phyloP scores from a whole-genome alignment of 1,140 invertebrate genomes.

The Coptotermes formosanus region DNA sequence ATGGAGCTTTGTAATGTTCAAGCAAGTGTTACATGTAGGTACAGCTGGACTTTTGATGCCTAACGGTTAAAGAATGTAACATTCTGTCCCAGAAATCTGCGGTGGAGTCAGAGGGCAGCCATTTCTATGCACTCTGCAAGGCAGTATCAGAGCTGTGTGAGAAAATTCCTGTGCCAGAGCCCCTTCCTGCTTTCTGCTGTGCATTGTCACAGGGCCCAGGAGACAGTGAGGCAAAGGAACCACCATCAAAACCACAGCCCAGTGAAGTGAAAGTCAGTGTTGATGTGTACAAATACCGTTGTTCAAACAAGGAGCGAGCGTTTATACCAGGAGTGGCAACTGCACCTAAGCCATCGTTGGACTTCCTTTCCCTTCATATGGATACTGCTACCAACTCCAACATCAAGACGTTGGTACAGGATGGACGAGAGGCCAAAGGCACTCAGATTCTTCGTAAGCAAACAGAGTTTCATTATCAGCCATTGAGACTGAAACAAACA shows the following conservation, averaged over 20 bases:
- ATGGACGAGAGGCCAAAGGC: neutral
- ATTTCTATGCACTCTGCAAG: neutral
- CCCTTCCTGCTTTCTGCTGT: neutral
- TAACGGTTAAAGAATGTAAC: neutral
- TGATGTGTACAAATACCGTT: neutral
- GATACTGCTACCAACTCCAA: neutral
- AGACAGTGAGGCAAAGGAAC: neutral
- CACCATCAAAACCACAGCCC: neutral
- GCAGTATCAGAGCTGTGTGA: neutral
- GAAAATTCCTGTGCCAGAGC: neutral
- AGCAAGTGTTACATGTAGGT: no score
- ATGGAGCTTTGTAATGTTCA: no score
- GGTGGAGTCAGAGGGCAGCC: neutral
- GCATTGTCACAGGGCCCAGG: neutral
- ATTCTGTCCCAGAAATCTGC: neutral
- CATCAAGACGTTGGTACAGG: neutral
- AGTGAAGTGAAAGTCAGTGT: neutral
- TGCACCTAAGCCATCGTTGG: neutral
- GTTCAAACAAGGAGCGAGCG: neutral
- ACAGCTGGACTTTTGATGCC: no score
- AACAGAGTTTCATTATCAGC: neutral
- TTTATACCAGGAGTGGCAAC: neutral
- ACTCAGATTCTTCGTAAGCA: neutral
- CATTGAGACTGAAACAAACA: neutral
- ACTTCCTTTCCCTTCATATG: neutral